phyloP scores from a whole-genome alignment of 2,113 vertebrate genomes.

The Empidonax alnorum region DNA sequence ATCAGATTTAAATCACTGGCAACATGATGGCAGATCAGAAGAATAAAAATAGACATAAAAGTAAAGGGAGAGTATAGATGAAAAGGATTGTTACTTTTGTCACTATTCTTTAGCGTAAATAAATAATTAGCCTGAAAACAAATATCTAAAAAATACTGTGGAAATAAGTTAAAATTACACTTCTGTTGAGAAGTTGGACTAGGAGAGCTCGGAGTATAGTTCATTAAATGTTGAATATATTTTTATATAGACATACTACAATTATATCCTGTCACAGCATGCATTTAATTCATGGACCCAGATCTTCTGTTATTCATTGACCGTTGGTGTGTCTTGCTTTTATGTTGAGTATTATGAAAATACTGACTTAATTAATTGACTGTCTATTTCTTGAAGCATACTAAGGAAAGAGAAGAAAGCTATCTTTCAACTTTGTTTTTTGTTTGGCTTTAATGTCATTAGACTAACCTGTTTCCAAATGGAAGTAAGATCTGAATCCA shows the following conservation, averaged over 20 bases:
- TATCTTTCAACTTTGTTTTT: background rate
- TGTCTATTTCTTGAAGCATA: background rate
- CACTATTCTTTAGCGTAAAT: background rate
- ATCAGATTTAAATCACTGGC: background rate
- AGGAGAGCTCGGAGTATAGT: background rate
- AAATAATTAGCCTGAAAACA: background rate
- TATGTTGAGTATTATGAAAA: background rate
- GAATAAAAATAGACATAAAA: background rate
- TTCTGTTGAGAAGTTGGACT: background rate
- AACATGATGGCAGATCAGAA: background rate
- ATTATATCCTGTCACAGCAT: background rate
- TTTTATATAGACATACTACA: slow-evolving; percentile 28
- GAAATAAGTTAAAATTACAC: background rate
- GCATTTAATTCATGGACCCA: background rate
- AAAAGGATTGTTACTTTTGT: slow-evolving; percentile 17
- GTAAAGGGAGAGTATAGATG: background rate
- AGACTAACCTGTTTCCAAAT: background rate
- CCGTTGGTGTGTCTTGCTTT: background rate
- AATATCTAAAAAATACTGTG: background rate
- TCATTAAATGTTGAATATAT: slow-evolving; percentile 32
- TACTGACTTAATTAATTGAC: background rate
- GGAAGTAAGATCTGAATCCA: background rate
- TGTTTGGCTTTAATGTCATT: background rate
- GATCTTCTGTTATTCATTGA: background rate
- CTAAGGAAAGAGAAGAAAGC: background rate